phyloP scores from a whole-genome alignment of 35 echinoderm and acorn worm genomes.

The Ophioderma brevispina region DNA sequence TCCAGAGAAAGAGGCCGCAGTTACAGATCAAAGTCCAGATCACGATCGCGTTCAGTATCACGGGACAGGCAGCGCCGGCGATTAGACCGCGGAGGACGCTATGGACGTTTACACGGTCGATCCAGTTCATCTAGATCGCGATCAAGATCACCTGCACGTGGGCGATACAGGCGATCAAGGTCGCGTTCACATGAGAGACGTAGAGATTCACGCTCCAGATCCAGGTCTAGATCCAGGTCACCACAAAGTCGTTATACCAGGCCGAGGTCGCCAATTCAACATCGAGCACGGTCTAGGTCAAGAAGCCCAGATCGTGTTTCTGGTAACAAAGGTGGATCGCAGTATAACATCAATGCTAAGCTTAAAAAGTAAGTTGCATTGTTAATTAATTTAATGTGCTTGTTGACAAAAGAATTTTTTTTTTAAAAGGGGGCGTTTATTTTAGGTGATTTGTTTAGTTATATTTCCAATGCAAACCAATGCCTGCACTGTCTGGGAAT shows the following conservation, averaged over 20 bases:
- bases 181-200: constrained; percentile 18
- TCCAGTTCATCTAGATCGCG: constrained; percentile 62
- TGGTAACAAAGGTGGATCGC: background rate
- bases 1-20: background rate
- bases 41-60: constrained; percentile 37
- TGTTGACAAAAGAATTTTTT: too few relatives aligned
- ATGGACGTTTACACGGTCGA: constrained; percentile 12
- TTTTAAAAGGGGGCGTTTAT: too few relatives aligned
- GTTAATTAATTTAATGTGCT: too few relatives aligned
- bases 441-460: too few relatives aligned
- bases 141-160: constrained; percentile 59
- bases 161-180: constrained; percentile 9
- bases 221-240: constrained; percentile 24
- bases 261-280: constrained; percentile 17
- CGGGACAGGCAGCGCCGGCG: background rate
- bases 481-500: too few relatives aligned
- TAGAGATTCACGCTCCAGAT: background rate
- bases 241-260: constrained; percentile 18
- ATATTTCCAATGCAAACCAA: too few relatives aligned
- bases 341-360: constrained; percentile 34
- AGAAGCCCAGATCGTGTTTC: constrained; percentile 16
- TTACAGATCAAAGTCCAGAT: constrained; percentile 11
- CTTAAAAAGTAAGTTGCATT: constrained; percentile 56
- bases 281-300: constrained; percentile 55
- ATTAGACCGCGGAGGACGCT: background rate